Base-by-base conservation (phyloP, 2,888 invertebrate genomes). In the Biston stratarius region DNA sequence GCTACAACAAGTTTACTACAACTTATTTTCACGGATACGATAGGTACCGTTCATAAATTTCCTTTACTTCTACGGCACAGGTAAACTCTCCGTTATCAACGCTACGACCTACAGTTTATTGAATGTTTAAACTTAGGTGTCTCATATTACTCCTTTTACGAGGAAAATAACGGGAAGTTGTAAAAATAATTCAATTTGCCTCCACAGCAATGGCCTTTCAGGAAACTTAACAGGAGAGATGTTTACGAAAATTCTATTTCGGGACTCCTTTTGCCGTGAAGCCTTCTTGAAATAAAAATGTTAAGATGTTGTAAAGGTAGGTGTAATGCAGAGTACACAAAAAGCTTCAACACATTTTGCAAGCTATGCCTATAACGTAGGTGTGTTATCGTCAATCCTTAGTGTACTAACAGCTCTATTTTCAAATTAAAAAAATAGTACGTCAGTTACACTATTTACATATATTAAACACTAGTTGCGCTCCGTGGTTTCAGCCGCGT, bases 161-260 rank as follows among this genome's bases (percentile, higher is more conserved):
- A 62, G 56, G 15, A 61, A 60, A 59, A 67, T 64, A 64, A 62
- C 48, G 55, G 9, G 33, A 53, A 51, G 59, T 47, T 64, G 44
- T 67, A 71, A 67, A 69, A 69, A 71, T 67, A 67, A 67, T 64
- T 69, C 64, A 69, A 69, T 71, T 67, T 64, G 7, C 58, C 53
- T 61, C 65, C 56, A 67, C 61, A 44, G 66, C 38, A 57, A 49
- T 61, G 52, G 40, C 33, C 52, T 67, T 70, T 61, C 42, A 47
- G 61, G 48, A 62, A 67, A 62, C 61, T 67, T 66, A 61, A 53
- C 67, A 36, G 58, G 56, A 42, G 62, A 53, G 52, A 62, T 58
- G 53, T 62, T 61, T 58, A 62, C 48, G 48, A 44, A 67, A 58
- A 55, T 55, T 55, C 53, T 62, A 62, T 62, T 61, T 58, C 10